Evolutionary conservation across 1,140 invertebrate species (phyloP), one percentile per base, ranked within the genome.

Genomic region (Drosophila jambulina): DNA sequence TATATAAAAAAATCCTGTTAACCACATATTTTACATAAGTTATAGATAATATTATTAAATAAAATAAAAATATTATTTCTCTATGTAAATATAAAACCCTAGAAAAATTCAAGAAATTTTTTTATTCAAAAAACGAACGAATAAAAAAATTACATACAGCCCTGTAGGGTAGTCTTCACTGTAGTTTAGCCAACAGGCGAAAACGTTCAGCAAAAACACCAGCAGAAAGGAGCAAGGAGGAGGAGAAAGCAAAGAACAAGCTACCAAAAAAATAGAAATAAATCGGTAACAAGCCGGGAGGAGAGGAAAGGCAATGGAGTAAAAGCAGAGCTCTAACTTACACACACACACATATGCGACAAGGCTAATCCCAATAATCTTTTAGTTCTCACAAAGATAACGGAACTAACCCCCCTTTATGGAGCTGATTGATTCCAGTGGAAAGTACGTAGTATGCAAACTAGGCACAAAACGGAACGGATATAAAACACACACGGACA

Each of bases 311-410:
- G 27, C 19, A 13, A 36, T 13, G 6, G 1, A 36, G 34, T 36
- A 36, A 36, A 45, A 70, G 68, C 13, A 29, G 21, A 25, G 19
- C 36, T 48, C 42, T 36, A 54, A 51, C 27, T 13, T 17, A 34
- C 15, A 36, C 9, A 54, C 19, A 23, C 19, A 36, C 2, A 19
- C 46, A 42, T 36, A 38, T 49, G 48, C 36, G 56, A 77, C 75
- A 48, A 42, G 56, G 63, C 74, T 77, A 78, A 78, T 78, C 56
- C 63, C 17, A 68, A 76, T 78, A 78, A 78, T 78, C 74, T 59
- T 69, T 77, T 69, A 69, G 75, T 78, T 78, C 45, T 77, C 56
- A 69, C 56, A 46, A 68, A 60, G 62, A 77, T 68, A 77, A 77
- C 56, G 49, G 42, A 36, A 65, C 40, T 32, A 34, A 27, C 45